phyloP scores from a whole-genome alignment of 2,888 invertebrate genomes.

The Latheticus oryzae region DNA sequence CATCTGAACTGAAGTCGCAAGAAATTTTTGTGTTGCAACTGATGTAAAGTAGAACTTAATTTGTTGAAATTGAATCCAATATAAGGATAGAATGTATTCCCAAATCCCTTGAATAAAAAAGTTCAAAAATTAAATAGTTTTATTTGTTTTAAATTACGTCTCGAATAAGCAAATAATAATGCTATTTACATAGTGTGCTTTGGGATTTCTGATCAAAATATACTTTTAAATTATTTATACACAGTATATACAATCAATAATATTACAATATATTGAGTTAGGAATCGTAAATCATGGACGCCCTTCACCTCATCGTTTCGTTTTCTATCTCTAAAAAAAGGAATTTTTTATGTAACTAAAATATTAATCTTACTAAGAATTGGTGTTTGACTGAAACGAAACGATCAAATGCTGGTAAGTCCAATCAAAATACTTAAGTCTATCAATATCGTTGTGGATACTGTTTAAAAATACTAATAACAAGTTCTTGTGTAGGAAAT shows the following conservation, averaged over 20 bases:
- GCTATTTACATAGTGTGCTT: constrained; percentile 63
- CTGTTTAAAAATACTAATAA: constrained; percentile 46
- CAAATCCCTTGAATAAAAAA: too few relatives aligned
- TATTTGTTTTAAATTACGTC: constrained; percentile 59
- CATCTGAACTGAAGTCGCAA: too few relatives aligned
- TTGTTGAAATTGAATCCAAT: too few relatives aligned
- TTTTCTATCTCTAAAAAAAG: constrained; percentile 23
- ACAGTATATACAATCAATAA: constrained; percentile 56
- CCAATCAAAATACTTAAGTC: constrained; percentile 55
- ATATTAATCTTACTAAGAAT: constrained; percentile 6
- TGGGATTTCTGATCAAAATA: constrained; percentile 64
- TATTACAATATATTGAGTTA: constrained; percentile 47
- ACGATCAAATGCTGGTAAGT: constrained; percentile 37
- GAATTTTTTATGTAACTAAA: constrained; percentile 4
- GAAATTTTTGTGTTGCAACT: too few relatives aligned
- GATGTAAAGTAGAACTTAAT: too few relatives aligned
- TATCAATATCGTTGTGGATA: constrained; percentile 58
- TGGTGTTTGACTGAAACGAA: constrained; percentile 39
- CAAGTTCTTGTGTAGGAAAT: constrained; percentile 39
- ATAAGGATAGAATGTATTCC: too few relatives aligned
- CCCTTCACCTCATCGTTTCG: constrained; percentile 32
- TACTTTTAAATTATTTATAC: constrained; percentile 60
- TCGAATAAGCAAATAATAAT: constrained; percentile 61
- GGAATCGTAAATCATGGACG: constrained; percentile 49
- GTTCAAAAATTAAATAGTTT: constrained; percentile 62